Percentiles rank a stretch among this genome's conserved stretches.
These are phyloP conservation scores for Anas platyrhynchos DNA, from an alignment of 2,113 vertebrate genomes.

Conservation along the genomic window DNA sequence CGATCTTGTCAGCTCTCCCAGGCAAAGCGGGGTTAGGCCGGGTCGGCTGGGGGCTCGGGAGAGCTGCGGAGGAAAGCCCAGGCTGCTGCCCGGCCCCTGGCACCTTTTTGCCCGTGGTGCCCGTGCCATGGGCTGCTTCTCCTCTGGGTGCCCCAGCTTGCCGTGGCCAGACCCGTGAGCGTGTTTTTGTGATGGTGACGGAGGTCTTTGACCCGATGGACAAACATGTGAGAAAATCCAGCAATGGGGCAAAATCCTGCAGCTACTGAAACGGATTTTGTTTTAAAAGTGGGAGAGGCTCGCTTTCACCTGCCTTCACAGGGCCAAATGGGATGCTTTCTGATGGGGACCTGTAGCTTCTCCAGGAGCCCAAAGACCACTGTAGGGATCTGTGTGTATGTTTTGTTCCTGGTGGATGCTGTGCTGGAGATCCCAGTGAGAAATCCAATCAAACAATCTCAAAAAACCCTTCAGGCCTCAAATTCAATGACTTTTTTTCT, in stretches of 20 bases:
- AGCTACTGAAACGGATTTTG: not conserved
- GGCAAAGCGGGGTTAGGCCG: conserved; percentile 33
- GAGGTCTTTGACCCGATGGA: not conserved
- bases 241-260: not conserved
- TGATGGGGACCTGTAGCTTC: not conserved
- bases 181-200: not conserved
- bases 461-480: not conserved
- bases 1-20: conserved; percentile 61
- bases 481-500: not conserved
- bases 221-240: not conserved
- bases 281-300: not conserved
- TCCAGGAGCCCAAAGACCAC: not conserved
- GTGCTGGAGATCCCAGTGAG: not conserved
- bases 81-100: not conserved
- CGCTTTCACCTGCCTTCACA: not conserved
- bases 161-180: rapidly evolving
- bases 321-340: not conserved
- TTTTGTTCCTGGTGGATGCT: not conserved
- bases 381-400: not conserved
- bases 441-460: not conserved
- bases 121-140: not conserved
- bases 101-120: not conserved
- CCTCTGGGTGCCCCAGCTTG: not conserved
- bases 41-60: conserved; percentile 20
- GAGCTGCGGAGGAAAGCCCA: not conserved